Base-by-base conservation (phyloP, 2,888 invertebrate genomes). In the Saturnia pavonia region DNA sequence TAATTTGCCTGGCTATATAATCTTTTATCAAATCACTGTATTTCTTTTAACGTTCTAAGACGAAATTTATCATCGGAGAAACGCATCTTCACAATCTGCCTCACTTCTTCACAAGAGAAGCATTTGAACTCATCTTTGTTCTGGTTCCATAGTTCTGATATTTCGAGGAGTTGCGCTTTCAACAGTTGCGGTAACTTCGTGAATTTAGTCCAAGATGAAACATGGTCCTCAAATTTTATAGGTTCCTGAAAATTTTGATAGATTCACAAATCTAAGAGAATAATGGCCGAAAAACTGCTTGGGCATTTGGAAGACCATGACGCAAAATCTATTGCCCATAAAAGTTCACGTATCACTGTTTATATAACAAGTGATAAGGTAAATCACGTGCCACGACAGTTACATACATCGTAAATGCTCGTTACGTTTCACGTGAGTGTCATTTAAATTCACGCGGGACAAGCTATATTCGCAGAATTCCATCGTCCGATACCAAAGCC, bases 61-160 rank as follows among this genome's bases (percentile, higher is more conserved):
- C 94, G 86, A 72, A 91, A 91, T 74, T 89, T 87, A 75, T 92
- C 87, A 75, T 92, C 91, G 0, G 91, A 91, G 83, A 94, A 94
- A 48, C 92, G 81, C 83, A 94, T 91, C 74, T 92, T 93, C 40
- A 94, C 80, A 19, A 94, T 83, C 69, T 92, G 92, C 1, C 92
- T 74, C 7, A 94, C 86, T 77, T 94, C 94, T 71, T 94, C 94
- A 69, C 92, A 92, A 0, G 85, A 82, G 80, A 87, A 94, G 66
- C 79, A 80, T 54, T 80, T 80, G 0, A 88, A 74, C 9, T 88
- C 74, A 0, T 85, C 81, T 27, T 79, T 79, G 68, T 83, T 80
- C 0, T 76, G 78, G 40, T 81, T 84, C 94, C 94, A 94, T 0
- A 90, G 76, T 4, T 87, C 84, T 0, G 90, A 84, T 27, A 92